A percentile compares a stretch with the other conserved stretches of the same genome.
Evolutionary conservation across 2,888 invertebrate genomes (phyloP).

Genomic region (Saturnia japonica): DNA sequence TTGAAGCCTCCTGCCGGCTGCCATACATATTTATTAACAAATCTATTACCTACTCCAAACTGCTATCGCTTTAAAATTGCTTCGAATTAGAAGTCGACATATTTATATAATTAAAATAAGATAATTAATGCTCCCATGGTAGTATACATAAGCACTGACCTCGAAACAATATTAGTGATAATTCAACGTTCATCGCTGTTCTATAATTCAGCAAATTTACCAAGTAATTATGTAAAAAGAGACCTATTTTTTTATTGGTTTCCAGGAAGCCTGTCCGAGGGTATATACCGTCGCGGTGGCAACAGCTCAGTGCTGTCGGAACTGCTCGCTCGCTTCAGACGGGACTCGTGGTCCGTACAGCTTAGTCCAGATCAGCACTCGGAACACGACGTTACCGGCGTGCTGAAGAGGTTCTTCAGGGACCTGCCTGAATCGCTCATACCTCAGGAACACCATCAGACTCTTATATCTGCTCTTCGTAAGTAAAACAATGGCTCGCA

Average conservation of each 20-base stretch:
- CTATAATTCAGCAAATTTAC: too few relatives aligned
- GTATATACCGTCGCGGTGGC: constrained; percentile 93
- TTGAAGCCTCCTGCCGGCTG: too few relatives aligned
- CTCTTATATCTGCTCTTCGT: constrained; percentile 87
- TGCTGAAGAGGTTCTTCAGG: constrained; percentile 93
- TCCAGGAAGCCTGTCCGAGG: constrained; percentile 90
- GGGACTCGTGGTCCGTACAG: constrained; percentile 93
- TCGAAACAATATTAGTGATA: too few relatives aligned
- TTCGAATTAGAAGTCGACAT: too few relatives aligned
- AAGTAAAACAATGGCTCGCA: constrained; percentile 27
- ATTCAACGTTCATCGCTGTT: too few relatives aligned
- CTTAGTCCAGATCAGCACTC: constrained; percentile 88
- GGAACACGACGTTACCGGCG: constrained; percentile 94
- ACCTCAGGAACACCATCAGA: constrained; percentile 86
- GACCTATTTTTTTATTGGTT: neutral
- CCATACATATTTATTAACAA: too few relatives aligned
- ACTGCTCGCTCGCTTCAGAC: constrained; percentile 87
- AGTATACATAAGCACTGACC: too few relatives aligned
- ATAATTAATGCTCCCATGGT: too few relatives aligned
- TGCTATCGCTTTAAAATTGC: too few relatives aligned
- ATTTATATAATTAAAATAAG: too few relatives aligned
- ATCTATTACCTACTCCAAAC: too few relatives aligned
- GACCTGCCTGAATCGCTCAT: constrained; percentile 92
- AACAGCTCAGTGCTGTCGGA: constrained; percentile 87
- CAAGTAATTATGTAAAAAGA: too few relatives aligned